Base-by-base conservation (phyloP, 2,888 invertebrate species). In the Thelaira solivaga region DNA sequence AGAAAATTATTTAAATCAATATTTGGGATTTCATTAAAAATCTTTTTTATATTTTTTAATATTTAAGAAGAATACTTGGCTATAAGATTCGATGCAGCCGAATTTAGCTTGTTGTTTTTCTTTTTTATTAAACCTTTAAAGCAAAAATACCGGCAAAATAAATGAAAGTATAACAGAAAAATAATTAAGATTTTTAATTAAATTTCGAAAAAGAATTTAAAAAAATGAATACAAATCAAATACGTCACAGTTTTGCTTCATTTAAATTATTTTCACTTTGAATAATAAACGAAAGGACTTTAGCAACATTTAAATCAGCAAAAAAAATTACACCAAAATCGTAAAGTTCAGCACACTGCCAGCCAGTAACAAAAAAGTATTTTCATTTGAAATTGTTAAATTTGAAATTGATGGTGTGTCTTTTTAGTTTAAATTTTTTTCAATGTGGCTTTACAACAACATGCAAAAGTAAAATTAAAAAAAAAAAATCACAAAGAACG, bases 111-210 rank as follows among this genome's bases (percentile, higher is more conserved):
- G 43, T 34, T 10, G 43, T 8, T 43, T 18, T n/a, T 34, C 53
- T 41, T 10, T n/a, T 43, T 24, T 11, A 5, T 1, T 36, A 36
- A 57, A 20, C 68, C 57, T 57, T 55, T 43, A 34, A 36, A 24
- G 18, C 22, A 45, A 53, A n/a, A n/a, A 31, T 39, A 29, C n/a
- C 47, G 10, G 29, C 26, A 31, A n/a, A 64, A 55, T 10, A 10
- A 16, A 55, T 20, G 20, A 29, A 31, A 18, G n/a, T 41, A 41
- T 6, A 31, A 41, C 39, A 39, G 13, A 47, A 11, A 41, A 69
- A 31, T 49, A 61, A 72, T 76, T 73, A 22, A 61, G 53, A 62
- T 62, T 77, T n/a, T 73, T 73, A 77, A 77, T 77, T 73, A 68
- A 73, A 73, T 73, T 68, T 49, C 73, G 34, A 49, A 61, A 29